These are phyloP conservation scores for Cistogaster globosa DNA, from an alignment of 2,888 invertebrate species.

Conservation along the genomic window DNA sequence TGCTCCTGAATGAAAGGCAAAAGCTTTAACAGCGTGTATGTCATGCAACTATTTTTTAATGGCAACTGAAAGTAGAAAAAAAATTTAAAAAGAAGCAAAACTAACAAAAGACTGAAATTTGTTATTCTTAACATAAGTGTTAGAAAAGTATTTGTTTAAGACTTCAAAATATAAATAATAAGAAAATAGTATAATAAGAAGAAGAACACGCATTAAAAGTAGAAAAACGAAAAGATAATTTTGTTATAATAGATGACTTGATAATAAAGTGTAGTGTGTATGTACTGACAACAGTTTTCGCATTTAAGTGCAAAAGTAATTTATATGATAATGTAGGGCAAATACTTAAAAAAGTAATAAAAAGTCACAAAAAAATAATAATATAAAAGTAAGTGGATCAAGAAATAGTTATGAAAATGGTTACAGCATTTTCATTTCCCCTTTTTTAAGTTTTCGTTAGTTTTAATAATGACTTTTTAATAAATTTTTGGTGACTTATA, in stretches of 20 bases:
- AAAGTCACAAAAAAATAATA: neutral
- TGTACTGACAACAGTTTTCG: slow-evolving; percentile 40
- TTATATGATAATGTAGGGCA: slow-evolving; percentile 69
- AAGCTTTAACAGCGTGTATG: slow-evolving; percentile 38
- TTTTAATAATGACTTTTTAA: neutral
- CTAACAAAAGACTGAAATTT: slow-evolving; percentile 53
- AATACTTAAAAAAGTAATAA: slow-evolving; percentile 46
- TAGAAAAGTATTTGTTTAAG: slow-evolving; percentile 66
- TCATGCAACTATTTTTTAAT: neutral
- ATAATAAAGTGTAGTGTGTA: slow-evolving; percentile 56
- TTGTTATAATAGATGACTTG: slow-evolving; percentile 70
- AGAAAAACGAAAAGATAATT: slow-evolving; percentile 50
- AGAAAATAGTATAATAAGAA: too few species aligned
- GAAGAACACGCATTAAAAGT: slow-evolving; percentile 4
- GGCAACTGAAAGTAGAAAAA: slow-evolving; percentile 1
- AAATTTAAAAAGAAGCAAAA: neutral
- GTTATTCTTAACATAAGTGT: slow-evolving; percentile 67
- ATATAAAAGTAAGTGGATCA: slow-evolving; percentile 9
- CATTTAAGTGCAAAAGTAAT: slow-evolving; percentile 64
- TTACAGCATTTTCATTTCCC: neutral
- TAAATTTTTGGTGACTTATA: too few species aligned
- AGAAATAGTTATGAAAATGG: slow-evolving; percentile 18
- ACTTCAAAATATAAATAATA: slow-evolving; percentile 55
- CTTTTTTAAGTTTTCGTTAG: neutral
- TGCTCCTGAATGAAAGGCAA: slow-evolving; percentile 45